Percentiles rank a stretch among this genome's conserved stretches.
phyloP scores from a whole-genome alignment of 2,888 invertebrate genomes.

The Phaedon cochleariae region DNA sequence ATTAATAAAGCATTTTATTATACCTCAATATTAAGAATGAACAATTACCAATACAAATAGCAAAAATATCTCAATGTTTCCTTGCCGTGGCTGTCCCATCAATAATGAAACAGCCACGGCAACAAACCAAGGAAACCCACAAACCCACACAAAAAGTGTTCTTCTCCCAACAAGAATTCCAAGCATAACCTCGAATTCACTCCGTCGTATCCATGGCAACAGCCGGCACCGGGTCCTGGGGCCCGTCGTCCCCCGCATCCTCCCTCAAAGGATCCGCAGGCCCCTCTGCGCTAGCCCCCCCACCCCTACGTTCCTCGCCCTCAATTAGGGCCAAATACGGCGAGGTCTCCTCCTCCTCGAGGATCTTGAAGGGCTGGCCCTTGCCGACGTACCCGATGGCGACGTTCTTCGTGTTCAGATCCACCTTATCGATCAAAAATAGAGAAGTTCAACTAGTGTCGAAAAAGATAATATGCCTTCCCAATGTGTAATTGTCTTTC shows the following conservation, averaged over 20 bases:
- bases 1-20: too few species aligned
- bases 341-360: constrained; percentile 77
- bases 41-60: too few species aligned
- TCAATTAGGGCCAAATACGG: constrained; percentile 68
- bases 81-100: too few species aligned
- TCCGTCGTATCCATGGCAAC: constrained; percentile 65
- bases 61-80: too few species aligned
- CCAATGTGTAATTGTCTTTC: too few species aligned
- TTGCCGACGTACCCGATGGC: constrained; percentile 91
- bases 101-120: constrained; percentile 55
- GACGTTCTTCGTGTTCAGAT: constrained; percentile 91
- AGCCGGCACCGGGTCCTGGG: constrained; percentile 62
- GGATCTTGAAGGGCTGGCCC: constrained; percentile 79
- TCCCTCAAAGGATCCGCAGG: constrained; percentile 44
- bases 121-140: constrained; percentile 29
- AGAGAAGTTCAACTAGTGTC: too few species aligned
- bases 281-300: constrained; percentile 45
- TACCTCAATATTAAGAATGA: too few species aligned
- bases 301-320: constrained; percentile 59
- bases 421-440: constrained; percentile 61
- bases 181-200: constrained; percentile 43
- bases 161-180: too few species aligned
- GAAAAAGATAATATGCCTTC: too few species aligned
- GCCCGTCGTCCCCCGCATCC: constrained; percentile 59
- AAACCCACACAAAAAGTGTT: too few species aligned